Conservation (phyloP, 2,113 vertebrate species). For the Lagopus leucura region DNA sequence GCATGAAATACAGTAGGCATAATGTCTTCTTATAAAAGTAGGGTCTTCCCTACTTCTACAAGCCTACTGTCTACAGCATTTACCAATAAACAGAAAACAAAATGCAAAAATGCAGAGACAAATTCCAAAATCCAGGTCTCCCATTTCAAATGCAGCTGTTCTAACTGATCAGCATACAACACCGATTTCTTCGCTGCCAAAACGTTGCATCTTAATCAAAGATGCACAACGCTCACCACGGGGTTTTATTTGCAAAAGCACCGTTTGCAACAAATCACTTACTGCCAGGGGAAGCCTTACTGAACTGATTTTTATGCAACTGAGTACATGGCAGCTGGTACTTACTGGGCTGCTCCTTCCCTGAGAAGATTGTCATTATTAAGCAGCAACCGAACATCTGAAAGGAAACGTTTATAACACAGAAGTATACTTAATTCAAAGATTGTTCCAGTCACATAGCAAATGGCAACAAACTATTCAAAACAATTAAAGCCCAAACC, state of each 20-base stretch:
- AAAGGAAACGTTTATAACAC: conserved; percentile 48
- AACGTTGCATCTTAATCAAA: not conserved
- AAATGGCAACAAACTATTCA: not conserved
- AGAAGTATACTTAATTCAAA: not conserved
- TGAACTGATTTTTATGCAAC: not conserved
- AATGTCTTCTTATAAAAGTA: not conserved
- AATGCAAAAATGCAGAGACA: not conserved
- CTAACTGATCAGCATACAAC: not conserved
- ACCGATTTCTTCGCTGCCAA: not conserved
- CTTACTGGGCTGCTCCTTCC: conserved; percentile 97
- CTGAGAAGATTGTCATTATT: conserved; percentile 98
- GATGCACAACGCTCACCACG: not conserved
- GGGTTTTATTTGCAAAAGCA: not conserved
- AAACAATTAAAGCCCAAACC: not conserved
- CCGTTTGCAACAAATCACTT: not conserved
- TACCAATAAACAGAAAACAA: not conserved
- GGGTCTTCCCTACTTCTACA: not conserved
- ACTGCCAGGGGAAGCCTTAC: not conserved
- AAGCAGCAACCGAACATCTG: conserved; percentile 96
- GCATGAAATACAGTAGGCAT: not conserved
- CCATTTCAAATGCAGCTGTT: not conserved
- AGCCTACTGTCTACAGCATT: not conserved
- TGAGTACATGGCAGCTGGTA: conserved; percentile 48
- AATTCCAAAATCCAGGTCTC: not conserved
- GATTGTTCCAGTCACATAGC: conserved; percentile 20